Conservation (phyloP, 1,140 invertebrate species). For the Sycophaga agraensis region DNA sequence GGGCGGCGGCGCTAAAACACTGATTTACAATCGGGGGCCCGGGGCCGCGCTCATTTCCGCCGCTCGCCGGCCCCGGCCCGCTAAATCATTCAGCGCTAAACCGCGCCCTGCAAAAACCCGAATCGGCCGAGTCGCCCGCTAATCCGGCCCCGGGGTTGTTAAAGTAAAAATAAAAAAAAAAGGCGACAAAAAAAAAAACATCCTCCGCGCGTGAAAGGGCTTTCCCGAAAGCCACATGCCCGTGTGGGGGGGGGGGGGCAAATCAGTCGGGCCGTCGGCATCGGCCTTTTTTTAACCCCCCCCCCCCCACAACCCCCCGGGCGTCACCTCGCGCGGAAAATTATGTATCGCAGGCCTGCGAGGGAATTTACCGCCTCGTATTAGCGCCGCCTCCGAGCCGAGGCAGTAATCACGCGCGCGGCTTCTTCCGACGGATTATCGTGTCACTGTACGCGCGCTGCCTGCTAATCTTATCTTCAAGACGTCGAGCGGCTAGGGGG, state of each 20-base stretch:
- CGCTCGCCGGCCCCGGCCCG: too few species aligned
- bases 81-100: too few species aligned
- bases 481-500: conserved; percentile 2
- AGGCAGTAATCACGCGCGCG: conserved; percentile 5
- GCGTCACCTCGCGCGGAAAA: not conserved
- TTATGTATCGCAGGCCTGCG: not conserved
- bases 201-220: too few species aligned
- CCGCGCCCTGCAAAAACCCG: too few species aligned
- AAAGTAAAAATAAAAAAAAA: too few species aligned
- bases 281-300: not conserved
- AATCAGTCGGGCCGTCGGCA: too few species aligned
- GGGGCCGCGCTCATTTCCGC: too few species aligned
- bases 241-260: too few species aligned
- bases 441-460: not conserved
- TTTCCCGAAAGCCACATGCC: too few species aligned
- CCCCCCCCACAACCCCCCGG: not conserved
- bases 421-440: conserved; percentile 22
- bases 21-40: conserved; percentile 9
- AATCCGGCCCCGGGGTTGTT: too few species aligned
- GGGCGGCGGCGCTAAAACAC: not conserved
- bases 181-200: too few species aligned
- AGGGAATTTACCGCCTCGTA: conserved; percentile 9
- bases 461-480: conserved; percentile 22
- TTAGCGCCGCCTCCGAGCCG: not conserved
- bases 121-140: too few species aligned